Base-by-base conservation (phyloP, 2,797 vertebrate genomes). In the Muscicapa comitata region DNA sequence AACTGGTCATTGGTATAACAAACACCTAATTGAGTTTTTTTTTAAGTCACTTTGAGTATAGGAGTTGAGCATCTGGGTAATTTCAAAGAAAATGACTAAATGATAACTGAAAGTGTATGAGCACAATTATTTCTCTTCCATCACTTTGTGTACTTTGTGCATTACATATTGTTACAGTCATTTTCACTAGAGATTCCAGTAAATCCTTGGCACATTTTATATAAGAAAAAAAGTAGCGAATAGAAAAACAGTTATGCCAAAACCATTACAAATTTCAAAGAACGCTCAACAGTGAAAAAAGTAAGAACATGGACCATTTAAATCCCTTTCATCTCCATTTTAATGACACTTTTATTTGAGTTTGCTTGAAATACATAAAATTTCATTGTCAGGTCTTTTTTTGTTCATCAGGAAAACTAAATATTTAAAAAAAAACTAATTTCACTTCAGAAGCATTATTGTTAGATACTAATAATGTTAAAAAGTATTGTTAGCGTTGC, bases 391-490 rank as follows among this genome's bases (percentile, higher is more conserved):
- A 4, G 13, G 11, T 62, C 11, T 75, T 29, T 70, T 67, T 67
- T 58, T 12, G 17, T 47, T 75, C 45, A 35, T 63, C 24, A 54
- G 14, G 5, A 78, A 59, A 86, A 71, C 14, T 17, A 40, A 0
- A 4, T 1, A 1, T 42, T 24, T 38, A 15, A 14, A 58, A 67
- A 59, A 4, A 0, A 13, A 9, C 4, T 40, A 57, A 33, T 54
- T 81, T 21, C 4, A 17, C 26, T 74, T 62, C 25, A 78, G 43
- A 74, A 88, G 23, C 4, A 58, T 15, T 77, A 42, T 48, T 2
- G 0, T 57, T 33, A n/a, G 45, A 45, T 50, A 68, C 10, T 35
- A 57, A 43, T 21, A 17, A 47, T 38, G 2, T 54, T 59, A n/a
- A 77, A 73, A 33, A 65, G 3, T 29, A 24, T 18, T 18, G 6